Base-by-base conservation (phyloP, 2,888 invertebrate species). In the Drosophila pegasa region DNA sequence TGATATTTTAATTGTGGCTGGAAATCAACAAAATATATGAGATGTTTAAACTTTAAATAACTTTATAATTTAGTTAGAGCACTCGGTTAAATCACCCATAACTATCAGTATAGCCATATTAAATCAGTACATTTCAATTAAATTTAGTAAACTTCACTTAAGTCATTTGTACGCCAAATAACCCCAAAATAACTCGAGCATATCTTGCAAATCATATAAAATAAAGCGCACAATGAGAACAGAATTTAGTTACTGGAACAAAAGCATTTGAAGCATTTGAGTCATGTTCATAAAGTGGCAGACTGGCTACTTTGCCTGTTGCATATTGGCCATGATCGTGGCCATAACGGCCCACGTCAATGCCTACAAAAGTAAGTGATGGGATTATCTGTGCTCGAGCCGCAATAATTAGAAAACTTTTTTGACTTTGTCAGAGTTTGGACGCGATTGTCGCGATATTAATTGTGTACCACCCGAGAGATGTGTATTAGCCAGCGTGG, bases 361-460 rank as follows among this genome's bases (percentile, higher is more conserved):
- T 55, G 77, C 45, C 38, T 56, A 58, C 35, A 71, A 35, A 9
- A 78, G 81, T 81, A 66, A 75, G 81, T 69, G 16, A 27, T 8
- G 38, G 12, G 3, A 5, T 18, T 9, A 14, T 14, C 2, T 20
- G 1, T 8, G 3, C 2, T 43, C 8, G 18, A 12, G n/a, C n/a
- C 4, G 2, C 2, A 33, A 7, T 35, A 18, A 8, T 29, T 37
- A 29, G 14, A 14, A 18, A 12, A 56, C n/a, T 29, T 18, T 6
- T 18, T 29, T 25, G 14, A 22, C 8, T 20, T 33, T 48, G 10
- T 16, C 27, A 82, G 81, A 65, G 41, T 78, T 67, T 45, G 81
- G 81, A 7, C 57, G 50, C 1, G 66, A 67, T 18, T 87, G 81
- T 37, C 62, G 51, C 2, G 81, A 87, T 8, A 48, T 81, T 3